These are phyloP conservation scores for Nymphalis polychloros DNA, from an alignment of 2,888 invertebrate species.

Conservation along the genomic window DNA sequence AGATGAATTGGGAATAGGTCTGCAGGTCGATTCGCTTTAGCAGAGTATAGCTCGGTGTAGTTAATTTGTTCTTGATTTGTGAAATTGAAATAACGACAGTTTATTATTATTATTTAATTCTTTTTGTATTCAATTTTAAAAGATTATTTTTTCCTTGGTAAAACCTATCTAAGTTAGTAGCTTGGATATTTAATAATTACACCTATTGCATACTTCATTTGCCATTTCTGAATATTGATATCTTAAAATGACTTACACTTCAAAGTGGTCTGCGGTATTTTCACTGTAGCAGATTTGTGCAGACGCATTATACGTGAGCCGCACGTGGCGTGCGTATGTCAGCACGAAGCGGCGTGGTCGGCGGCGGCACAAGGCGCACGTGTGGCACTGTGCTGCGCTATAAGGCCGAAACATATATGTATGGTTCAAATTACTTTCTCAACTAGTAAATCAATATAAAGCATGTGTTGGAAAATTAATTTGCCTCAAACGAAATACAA, in stretches of 20 bases:
- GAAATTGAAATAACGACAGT: not conserved
- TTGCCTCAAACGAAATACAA: too few species aligned
- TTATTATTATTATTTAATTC: too few species aligned
- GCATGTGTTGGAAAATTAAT: too few species aligned
- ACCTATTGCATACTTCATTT: too few species aligned
- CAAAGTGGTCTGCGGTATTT: not conserved
- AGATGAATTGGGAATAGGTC: slow-evolving; percentile 3
- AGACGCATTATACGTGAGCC: not conserved
- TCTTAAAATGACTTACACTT: not conserved
- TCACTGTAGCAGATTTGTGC: not conserved
- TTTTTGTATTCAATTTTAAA: too few species aligned
- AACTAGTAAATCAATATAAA: not conserved
- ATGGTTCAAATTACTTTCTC: not conserved
- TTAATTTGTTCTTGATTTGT: too few species aligned
- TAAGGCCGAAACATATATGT: not conserved
- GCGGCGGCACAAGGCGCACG: slow-evolving; percentile 4
- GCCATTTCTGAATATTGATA: too few species aligned
- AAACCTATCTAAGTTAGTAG: too few species aligned
- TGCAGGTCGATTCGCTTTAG: slow-evolving; percentile 7
- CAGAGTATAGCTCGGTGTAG: not conserved
- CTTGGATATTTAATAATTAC: too few species aligned
- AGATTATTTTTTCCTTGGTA: too few species aligned
- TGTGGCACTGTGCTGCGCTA: not conserved
- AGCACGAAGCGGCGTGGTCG: not conserved
- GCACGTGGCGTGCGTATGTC: not conserved